These are phyloP conservation scores for Hermaeophaga mercurialis DNA, from an alignment of 2,888 invertebrate species.

Conservation along the genomic window DNA sequence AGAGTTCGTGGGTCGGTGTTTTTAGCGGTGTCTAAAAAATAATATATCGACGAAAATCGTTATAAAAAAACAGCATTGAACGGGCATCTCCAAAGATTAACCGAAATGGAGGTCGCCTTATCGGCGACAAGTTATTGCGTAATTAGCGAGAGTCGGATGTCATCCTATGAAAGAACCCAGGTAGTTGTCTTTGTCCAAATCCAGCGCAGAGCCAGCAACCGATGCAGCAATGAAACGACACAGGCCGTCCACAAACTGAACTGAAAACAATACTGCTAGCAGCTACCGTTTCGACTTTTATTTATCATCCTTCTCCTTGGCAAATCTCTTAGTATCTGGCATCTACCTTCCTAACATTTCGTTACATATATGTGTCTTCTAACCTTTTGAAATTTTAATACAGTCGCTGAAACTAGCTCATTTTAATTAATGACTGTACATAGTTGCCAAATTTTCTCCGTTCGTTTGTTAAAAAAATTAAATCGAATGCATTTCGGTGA, in stretches of 20 bases:
- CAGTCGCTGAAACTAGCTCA: not conserved
- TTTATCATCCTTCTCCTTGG: conserved; percentile 4
- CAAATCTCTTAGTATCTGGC: not conserved
- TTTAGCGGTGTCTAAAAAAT: too few relatives aligned
- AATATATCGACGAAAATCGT: too few relatives aligned
- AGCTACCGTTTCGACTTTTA: conserved; percentile 19
- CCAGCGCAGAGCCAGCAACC: conserved; percentile 19
- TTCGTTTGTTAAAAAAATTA: too few relatives aligned
- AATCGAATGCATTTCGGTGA: conserved; percentile 1
- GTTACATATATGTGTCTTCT: conserved; percentile 1
- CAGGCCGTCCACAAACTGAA: conserved; percentile 14
- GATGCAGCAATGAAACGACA: conserved; percentile 19
- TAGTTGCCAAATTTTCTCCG: conserved; percentile 3
- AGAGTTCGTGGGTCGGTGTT: too few relatives aligned
- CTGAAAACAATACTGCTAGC: conserved; percentile 14
- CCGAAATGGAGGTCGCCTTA: conserved; percentile 22
- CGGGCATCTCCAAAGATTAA: conserved; percentile 17
- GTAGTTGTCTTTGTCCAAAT: conserved; percentile 22
- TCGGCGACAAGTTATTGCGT: conserved; percentile 23
- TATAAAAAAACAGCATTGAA: too few relatives aligned
- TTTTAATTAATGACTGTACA: not conserved
- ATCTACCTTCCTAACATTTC: conserved; percentile 7
- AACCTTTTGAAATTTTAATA: conserved; percentile 16
- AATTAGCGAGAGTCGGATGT: conserved; percentile 10
- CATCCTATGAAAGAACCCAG: conserved; percentile 14